These are phyloP conservation scores for Elachura formosa DNA, from an alignment of 2,113 vertebrate genomes.

Conservation along the genomic window DNA sequence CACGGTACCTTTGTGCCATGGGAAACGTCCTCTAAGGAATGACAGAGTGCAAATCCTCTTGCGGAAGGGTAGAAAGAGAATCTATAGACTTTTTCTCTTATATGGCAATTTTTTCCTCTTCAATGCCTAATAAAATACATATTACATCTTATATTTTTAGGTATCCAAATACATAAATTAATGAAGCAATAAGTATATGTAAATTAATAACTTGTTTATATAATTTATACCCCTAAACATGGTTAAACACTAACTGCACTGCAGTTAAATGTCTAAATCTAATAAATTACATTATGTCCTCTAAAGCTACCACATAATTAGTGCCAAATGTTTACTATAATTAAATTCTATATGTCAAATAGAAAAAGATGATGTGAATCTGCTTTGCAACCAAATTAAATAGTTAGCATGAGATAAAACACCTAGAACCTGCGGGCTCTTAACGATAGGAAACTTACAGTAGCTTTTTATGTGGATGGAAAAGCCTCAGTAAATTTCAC, in stretches of 20 bases:
- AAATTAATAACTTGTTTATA: neutral
- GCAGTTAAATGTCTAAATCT: neutral
- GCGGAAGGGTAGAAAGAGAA: neutral
- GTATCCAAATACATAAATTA: neutral
- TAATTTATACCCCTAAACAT: neutral
- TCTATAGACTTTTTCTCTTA: rapidly evolving
- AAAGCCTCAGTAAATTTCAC: neutral
- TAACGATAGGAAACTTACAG: neutral
- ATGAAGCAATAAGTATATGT: neutral
- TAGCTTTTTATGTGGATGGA: neutral
- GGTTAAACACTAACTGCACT: neutral
- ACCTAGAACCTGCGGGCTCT: rapidly evolving
- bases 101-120: neutral
- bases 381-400: neutral
- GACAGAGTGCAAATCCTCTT: neutral
- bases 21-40: neutral
- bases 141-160: neutral
- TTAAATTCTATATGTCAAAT: neutral
- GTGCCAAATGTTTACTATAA: neutral
- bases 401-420: neutral
- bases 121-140: neutral
- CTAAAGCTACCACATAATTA: slow-evolving; percentile 17
- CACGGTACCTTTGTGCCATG: neutral
- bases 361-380: neutral
- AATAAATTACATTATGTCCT: neutral